Evolutionary conservation across 2,888 invertebrate species (phyloP), one percentile per base, ranked within the genome.

Genomic region (Ellobium chinense): DNA sequence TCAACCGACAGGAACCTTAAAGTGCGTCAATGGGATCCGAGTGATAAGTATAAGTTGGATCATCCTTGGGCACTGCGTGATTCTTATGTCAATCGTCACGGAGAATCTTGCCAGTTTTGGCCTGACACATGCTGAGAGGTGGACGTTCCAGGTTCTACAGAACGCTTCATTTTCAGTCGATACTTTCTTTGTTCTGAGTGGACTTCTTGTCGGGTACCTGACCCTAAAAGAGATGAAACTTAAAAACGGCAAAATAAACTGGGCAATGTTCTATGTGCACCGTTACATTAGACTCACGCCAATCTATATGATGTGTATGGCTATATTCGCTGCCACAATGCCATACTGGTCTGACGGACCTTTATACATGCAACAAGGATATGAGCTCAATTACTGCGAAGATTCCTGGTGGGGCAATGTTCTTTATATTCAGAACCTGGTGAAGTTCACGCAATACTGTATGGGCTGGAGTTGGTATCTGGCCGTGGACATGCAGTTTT

Each of bases 1-100:
- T 12, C 85, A 87, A 31, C 73, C 84, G 12, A 66, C 82, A 7
- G 88, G 86, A 18, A 83, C 80, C 27, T 80, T 96, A 85, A 94
- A 95, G 62, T 95, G 96, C 88, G 94, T 96, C 83, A 95, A 96
- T 86, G 95, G 96, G 14, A 94, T 96, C 56, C 94, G 96, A 84
- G 95, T 91, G 79, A 68, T 91, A 75, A 89, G 88, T 77, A 88
- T 91, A 88, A 87, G 86, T 29, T 91, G 91, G 91, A 89, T 91
- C 36, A 88, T 91, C 21, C 87, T 91, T 9, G 91, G 91, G 37
- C 91, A 91, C 75, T 82, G 88, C 0, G 87, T 84, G 68, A 80
- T 85, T 5, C 81, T 88, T 34, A 27, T 60, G 3, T 27, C 31
- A 18, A 29, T 21, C 14, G 39, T 54, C 1, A 9, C 46, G 85